Evolutionary conservation across 1,140 invertebrate species (phyloP).

Genomic region (Lepidurus arcticus): DNA sequence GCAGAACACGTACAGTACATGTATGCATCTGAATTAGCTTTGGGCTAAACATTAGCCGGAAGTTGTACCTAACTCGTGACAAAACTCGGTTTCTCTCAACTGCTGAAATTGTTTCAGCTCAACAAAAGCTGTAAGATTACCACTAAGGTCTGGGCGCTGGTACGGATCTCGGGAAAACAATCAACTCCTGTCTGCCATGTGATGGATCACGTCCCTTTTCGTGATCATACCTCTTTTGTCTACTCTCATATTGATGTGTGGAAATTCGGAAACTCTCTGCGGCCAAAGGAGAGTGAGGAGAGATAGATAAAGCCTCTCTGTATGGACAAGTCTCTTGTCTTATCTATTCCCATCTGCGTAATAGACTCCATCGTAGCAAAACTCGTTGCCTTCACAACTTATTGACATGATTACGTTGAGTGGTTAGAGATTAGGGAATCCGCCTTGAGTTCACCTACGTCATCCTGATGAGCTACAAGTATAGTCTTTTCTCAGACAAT

Average conservation of each 20-base stretch:
- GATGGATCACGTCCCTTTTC: conserved; percentile 17
- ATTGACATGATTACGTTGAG: not conserved
- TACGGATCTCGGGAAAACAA: not conserved
- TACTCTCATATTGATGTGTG: not conserved
- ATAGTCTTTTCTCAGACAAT: too few relatives aligned
- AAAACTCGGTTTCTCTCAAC: not conserved
- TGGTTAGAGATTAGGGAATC: not conserved
- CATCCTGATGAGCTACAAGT: too few relatives aligned
- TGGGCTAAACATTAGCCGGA: not conserved
- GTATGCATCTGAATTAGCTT: too few relatives aligned
- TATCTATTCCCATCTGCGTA: not conserved
- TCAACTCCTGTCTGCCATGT: conserved; percentile 10
- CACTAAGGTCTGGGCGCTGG: not conserved
- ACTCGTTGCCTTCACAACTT: not conserved
- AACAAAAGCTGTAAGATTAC: conserved; percentile 9
- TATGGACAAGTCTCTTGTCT: not conserved
- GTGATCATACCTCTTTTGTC: conserved; percentile 21
- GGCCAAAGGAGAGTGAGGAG: too few relatives aligned
- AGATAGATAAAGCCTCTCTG: too few relatives aligned
- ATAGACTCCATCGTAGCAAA: not conserved
- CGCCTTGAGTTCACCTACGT: not conserved
- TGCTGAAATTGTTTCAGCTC: not conserved
- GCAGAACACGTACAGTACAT: not conserved
- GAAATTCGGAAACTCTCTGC: not conserved
- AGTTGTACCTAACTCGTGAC: not conserved